Conservation (phyloP, 2,113 vertebrate species). For the Elgaria multicarinata region DNA sequence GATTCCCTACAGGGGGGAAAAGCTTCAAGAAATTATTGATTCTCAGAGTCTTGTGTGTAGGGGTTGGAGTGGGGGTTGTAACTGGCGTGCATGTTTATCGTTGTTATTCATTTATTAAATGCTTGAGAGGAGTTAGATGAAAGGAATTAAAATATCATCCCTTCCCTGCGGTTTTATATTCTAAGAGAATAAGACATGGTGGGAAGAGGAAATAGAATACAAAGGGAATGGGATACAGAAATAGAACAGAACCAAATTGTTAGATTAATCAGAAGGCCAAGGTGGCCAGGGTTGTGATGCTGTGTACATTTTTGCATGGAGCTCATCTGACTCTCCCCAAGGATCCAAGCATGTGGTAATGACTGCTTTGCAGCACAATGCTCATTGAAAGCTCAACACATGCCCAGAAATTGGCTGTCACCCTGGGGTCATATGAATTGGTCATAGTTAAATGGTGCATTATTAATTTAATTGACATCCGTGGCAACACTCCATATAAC, state of each 20-base stretch:
- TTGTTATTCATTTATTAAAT: background rate
- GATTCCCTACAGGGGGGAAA: background rate
- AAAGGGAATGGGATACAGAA: background rate
- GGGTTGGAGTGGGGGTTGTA: background rate
- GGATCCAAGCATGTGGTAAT: background rate
- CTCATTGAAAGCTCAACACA: background rate
- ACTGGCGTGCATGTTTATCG: background rate
- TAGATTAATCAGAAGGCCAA: background rate
- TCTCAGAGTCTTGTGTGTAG: background rate
- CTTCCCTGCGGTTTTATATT: background rate
- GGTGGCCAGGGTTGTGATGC: background rate
- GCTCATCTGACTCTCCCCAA: background rate
- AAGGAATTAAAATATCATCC: background rate
- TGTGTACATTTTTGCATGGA: background rate
- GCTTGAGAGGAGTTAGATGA: background rate
- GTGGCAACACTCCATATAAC: background rate
- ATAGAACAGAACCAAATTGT: background rate
- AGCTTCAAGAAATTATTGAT: background rate
- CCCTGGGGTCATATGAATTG: background rate
- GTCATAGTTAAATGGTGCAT: background rate
- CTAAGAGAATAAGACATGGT: background rate
- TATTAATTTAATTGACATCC: constrained; percentile 6
- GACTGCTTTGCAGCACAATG: background rate
- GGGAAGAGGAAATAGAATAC: background rate
- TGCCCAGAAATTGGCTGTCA: background rate